These are phyloP conservation scores for Cirrhinus mrigala DNA, from an alignment of 2,797 vertebrate species.

Conservation along the genomic window DNA sequence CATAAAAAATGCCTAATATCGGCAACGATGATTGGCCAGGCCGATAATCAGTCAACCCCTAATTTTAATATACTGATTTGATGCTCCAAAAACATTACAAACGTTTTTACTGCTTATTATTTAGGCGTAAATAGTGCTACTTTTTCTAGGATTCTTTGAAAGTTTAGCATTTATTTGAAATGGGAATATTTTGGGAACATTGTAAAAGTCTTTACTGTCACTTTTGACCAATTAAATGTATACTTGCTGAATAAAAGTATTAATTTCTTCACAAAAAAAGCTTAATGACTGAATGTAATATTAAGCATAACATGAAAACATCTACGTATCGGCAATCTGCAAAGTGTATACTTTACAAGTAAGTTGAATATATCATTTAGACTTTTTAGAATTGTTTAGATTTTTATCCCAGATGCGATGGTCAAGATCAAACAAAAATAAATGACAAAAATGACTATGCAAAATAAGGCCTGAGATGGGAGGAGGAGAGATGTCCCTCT, in stretches of 20 bases:
- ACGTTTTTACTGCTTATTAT: background rate
- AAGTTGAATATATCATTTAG: background rate
- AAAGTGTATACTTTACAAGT: background rate
- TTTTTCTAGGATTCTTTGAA: background rate
- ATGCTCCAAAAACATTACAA: background rate
- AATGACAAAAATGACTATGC: background rate
- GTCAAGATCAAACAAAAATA: background rate
- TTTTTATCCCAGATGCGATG: constrained; percentile 6
- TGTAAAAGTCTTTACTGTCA: background rate
- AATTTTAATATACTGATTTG: background rate
- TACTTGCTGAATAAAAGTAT: background rate
- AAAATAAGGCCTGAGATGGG: background rate
- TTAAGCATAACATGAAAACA: background rate
- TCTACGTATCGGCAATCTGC: background rate
- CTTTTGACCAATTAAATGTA: background rate
- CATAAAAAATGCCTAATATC: too few species aligned
- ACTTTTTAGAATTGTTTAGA: background rate
- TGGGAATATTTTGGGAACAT: too few species aligned
- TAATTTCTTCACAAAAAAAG: background rate
- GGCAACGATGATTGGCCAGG: too few species aligned
- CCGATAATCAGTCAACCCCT: too few species aligned
- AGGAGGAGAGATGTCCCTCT: background rate
- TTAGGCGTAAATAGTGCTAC: background rate
- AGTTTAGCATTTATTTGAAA: too few species aligned
- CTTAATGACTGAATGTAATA: background rate